Conservation (phyloP, 2,113 vertebrate species). For the Hippocampus guttulatus region DNA sequence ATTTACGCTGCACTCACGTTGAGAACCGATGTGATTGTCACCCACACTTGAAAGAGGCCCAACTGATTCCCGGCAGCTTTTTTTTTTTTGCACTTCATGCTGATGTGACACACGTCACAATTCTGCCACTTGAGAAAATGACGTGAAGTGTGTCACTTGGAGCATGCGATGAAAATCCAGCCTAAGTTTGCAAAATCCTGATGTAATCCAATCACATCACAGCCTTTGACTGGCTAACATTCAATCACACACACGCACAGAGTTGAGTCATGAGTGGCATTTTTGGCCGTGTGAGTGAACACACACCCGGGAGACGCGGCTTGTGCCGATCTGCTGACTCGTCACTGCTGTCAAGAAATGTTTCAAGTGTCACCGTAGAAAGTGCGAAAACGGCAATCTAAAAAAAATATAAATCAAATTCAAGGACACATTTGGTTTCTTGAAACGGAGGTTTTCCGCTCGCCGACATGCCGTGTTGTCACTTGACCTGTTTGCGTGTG, state of each 20-base stretch:
- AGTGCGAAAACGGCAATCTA: slow-evolving; percentile 50
- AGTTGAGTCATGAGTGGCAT: slow-evolving; percentile 7
- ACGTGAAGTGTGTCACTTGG: background rate
- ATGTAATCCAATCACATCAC: background rate
- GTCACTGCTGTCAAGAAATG: slow-evolving; percentile 44
- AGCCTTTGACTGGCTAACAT: background rate
- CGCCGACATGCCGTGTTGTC: background rate
- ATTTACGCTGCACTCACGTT: background rate
- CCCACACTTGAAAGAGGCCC: background rate
- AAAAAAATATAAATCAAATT: background rate
- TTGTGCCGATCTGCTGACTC: slow-evolving; percentile 49
- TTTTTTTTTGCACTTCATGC: background rate
- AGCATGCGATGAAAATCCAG: background rate
- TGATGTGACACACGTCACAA: background rate
- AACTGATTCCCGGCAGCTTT: background rate
- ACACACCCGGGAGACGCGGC: background rate
- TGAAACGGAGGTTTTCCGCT: slow-evolving; percentile 9
- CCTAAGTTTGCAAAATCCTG: background rate
- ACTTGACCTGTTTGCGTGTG: background rate
- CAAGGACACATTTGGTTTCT: slow-evolving; percentile 30
- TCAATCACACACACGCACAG: slow-evolving; percentile 49
- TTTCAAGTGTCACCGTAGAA: slow-evolving; percentile 50
- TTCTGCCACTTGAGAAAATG: background rate
- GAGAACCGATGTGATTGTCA: background rate
- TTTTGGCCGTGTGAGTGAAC: slow-evolving; percentile 7